Evolutionary conservation across 2,888 invertebrate species (phyloP), one percentile per base, ranked within the genome.

Genomic region (Apamea epomidion): DNA sequence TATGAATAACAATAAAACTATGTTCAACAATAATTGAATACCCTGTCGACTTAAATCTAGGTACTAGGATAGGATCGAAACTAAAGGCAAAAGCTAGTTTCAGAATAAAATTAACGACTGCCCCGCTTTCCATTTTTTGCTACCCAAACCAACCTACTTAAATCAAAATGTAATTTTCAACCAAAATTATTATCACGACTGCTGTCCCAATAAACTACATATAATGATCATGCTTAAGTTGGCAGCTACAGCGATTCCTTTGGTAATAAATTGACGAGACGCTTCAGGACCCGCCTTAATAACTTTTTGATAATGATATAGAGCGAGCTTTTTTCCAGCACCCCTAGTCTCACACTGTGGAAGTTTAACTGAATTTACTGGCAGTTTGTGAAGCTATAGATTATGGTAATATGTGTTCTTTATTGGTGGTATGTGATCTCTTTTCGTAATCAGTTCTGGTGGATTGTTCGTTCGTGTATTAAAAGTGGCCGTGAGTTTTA

Each of bases 241-340:
- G 87, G 85, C 82, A 73, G 65, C 81, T 70, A 69, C 60, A 82
- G 73, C 76, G 80, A 81, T 83, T 85, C 78, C 58, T 77, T 74
- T 74, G 48, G 82, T 54, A 78, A 92, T 92, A 92, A 91, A 93
- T 92, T 89, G 89, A 60, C 12, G 37, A 60, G 86, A 88, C 86
- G 88, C 87, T 84, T 87, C 84, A 83, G 85, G 84, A 83, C 87
- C 82, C 83, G 83, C 85, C 87, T 92, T 93, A 92, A 93, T 92
- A 93, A 94, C 92, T 91, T 92, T 93, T 93, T 92, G 92, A 93
- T 94, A 94, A 94, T 94, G 92, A 94, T 92, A 89, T 91, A 93
- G 89, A 83, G 87, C 81, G 83, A 87, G 84, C 76, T 89, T 90
- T 91, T 92, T 91, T 92, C 84, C 83, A 67, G 48, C 74, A 62